Base-by-base conservation (phyloP, 2,888 invertebrate species). In the Rutpela maculata region DNA sequence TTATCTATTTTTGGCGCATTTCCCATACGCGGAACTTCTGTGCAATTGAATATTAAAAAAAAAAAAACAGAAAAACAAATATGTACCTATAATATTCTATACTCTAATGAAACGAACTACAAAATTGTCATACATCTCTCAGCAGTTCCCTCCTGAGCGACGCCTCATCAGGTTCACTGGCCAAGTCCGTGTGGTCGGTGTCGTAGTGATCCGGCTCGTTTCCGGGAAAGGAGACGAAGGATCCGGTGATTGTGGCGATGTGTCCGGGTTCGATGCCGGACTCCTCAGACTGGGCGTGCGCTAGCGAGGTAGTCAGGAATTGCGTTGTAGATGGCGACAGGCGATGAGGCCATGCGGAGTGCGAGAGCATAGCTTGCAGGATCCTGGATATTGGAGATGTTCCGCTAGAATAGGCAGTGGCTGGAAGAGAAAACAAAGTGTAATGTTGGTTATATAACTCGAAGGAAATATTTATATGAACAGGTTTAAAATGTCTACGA, bases 111-210 rank as follows among this genome's bases (percentile, higher is more conserved):
- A n/a, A n/a, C n/a, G n/a, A 31, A 57, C 18, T 57, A 62, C 15
- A 19, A 31, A 11, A 57, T 62, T n/a, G 10, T 92, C 95, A 93
- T 90, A 96, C 96, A 90, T 96, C 96, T 89, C 95, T 94, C 85
- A 96, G 91, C 86, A 96, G 91, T 89, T 95, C 95, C 85, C 95
- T 91, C 77, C 94, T 92, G 83, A 95, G 91, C 88, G 96, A 95
- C 50, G 94, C 93, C 88, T 96, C 96, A 89, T 96, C 96, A 82
- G 93, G 90, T 87, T 96, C 96, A 69, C 95, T 96, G 79, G 93
- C 95, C 71, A 95, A 92, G 88, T 95, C 95, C 19, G 95, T 95
- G 86, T 95, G 95, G 88, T 95, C 95, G 70, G 95, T 95, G 86
- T 95, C 94, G 88, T 95, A 95, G 55, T 93, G 93, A 85, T 94